phyloP scores from a whole-genome alignment of 1,140 invertebrate genomes.

The Scaptodrosophila lebanonensis region DNA sequence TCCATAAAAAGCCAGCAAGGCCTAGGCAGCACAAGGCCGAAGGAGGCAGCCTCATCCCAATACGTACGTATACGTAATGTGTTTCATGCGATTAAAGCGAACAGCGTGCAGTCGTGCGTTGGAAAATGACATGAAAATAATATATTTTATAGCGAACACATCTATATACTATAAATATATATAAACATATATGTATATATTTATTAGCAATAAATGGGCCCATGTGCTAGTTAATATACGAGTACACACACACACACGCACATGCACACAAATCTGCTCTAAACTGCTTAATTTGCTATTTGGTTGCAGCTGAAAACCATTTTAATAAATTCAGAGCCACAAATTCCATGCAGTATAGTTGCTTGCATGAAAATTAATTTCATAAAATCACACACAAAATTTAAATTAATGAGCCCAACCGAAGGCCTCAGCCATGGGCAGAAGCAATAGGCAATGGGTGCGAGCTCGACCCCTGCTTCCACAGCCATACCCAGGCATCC shows the following conservation, averaged over 20 bases:
- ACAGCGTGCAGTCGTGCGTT: background rate
- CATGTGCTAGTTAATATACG: background rate
- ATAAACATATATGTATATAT: slow-evolving; percentile 8
- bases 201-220: slow-evolving; percentile 23
- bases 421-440: background rate
- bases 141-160: background rate
- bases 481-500: no score
- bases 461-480: no score
- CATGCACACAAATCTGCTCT: background rate
- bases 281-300: slow-evolving; percentile 27
- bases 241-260: background rate
- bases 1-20: no score
- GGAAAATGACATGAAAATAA: no score
- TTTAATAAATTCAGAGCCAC: slow-evolving; percentile 15
- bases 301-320: slow-evolving; percentile 14
- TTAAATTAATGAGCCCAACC: slow-evolving; percentile 14
- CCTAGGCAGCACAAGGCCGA: background rate
- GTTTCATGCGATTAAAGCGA: no score
- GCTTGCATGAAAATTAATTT: slow-evolving; percentile 2
- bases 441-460: no score
- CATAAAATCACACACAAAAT: slow-evolving; percentile 16
- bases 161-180: background rate
- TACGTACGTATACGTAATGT: slow-evolving; percentile 3
- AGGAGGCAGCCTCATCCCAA: no score
- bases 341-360: slow-evolving; percentile 3